Conservation (phyloP, 2,113 vertebrate genomes). For the Barnardius zonarius region DNA sequence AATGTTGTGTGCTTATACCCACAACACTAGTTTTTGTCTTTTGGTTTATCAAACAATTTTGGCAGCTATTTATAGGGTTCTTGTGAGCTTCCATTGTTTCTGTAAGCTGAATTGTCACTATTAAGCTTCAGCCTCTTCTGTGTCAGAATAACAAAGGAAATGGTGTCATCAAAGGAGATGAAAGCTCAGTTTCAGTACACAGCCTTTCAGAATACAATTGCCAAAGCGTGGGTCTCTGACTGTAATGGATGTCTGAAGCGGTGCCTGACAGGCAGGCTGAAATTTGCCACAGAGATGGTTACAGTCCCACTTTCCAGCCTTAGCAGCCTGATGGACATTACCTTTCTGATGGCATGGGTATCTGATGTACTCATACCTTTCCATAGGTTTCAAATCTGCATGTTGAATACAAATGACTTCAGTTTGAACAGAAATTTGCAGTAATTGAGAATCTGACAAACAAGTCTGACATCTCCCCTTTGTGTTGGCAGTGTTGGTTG, state of each 20-base stretch:
- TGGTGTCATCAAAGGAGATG: background rate
- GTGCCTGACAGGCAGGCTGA: background rate
- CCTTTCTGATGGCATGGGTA: rapidly evolving
- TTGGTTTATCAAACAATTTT: background rate
- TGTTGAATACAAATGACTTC: background rate
- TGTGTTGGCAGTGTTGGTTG: background rate
- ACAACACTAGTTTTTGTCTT: background rate
- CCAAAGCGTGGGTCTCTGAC: background rate
- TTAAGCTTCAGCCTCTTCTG: background rate
- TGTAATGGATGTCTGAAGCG: background rate
- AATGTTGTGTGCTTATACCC: background rate
- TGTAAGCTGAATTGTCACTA: background rate
- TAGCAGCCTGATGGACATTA: background rate
- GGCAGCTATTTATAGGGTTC: background rate
- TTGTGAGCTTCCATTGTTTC: background rate
- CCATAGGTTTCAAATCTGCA: background rate
- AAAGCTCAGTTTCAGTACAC: background rate
- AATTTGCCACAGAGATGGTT: background rate
- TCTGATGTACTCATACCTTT: background rate
- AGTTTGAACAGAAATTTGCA: background rate
- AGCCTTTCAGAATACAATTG: background rate
- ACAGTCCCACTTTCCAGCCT: background rate
- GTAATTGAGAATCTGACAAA: background rate
- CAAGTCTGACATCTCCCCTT: background rate
- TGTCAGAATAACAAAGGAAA: background rate